Conservation (phyloP, 2,888 invertebrate genomes). For the Amblyjoppa fuscipennis region DNA sequence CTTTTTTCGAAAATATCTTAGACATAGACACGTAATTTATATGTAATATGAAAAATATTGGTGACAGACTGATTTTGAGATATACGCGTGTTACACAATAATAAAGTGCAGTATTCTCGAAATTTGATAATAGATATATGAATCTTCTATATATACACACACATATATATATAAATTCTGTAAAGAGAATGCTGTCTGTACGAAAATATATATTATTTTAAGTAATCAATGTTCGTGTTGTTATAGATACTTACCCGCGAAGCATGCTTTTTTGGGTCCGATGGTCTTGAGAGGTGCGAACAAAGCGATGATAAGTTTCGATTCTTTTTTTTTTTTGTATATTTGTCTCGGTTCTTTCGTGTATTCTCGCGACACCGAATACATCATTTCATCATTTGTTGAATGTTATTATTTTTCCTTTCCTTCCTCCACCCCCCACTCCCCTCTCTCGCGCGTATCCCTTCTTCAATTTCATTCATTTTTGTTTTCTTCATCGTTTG, state of each 20-base stretch:
- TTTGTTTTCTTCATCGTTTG: constrained; percentile 59
- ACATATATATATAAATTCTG: constrained; percentile 19
- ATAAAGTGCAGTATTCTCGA: constrained; percentile 46
- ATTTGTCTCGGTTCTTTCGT: constrained; percentile 70
- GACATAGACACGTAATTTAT: constrained; percentile 24
- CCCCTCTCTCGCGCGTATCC: constrained; percentile 33
- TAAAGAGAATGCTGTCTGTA: constrained; percentile 59
- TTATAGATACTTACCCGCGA: constrained; percentile 27
- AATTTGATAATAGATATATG: constrained; percentile 31
- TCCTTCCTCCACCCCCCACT: constrained; percentile 27
- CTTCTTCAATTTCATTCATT: constrained; percentile 66
- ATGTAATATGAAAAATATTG: constrained; percentile 44
- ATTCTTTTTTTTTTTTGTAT: constrained; percentile 69
- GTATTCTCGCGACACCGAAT: constrained; percentile 71
- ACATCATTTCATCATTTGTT: constrained; percentile 71
- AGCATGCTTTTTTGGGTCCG: constrained; percentile 15
- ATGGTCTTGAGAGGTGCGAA: constrained; percentile 33
- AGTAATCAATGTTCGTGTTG: constrained; percentile 22
- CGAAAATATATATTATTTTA: constrained; percentile 69
- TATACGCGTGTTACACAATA: constrained; percentile 39
- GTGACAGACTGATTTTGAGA: constrained; percentile 59
- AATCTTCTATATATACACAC: not conserved
- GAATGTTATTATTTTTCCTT: constrained; percentile 65
- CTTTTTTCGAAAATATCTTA: constrained; percentile 26
- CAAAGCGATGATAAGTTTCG: constrained; percentile 43